Conservation (phyloP, 2,113 vertebrate species). For the Odobenus rosmarus region DNA sequence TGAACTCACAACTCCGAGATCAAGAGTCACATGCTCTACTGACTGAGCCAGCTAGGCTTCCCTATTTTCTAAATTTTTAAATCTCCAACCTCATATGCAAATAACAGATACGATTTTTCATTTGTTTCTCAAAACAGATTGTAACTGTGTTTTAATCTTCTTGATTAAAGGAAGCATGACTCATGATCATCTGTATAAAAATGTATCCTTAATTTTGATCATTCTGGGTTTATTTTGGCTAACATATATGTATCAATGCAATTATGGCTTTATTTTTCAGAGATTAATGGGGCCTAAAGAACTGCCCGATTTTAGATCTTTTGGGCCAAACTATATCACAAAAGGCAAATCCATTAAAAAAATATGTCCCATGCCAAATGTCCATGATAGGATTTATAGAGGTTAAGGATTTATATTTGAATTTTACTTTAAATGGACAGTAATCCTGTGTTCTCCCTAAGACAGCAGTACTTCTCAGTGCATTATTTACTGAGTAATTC, state of each 20-base stretch:
- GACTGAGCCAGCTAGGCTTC: neutral
- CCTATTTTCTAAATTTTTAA: neutral
- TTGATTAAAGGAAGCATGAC: neutral
- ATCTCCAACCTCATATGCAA: neutral
- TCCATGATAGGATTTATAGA: constrained; percentile 14
- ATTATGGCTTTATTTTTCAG: constrained; percentile 48
- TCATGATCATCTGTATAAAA: constrained; percentile 20
- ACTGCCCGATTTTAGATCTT: constrained; percentile 36
- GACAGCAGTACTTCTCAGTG: constrained; percentile 24
- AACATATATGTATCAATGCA: neutral
- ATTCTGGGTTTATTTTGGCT: constrained; percentile 24
- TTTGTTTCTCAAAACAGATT: constrained; percentile 52
- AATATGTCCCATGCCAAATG: neutral
- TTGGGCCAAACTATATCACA: neutral
- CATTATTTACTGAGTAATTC: constrained; percentile 19
- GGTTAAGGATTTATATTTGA: neutral
- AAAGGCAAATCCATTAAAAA: neutral
- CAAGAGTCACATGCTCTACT: neutral
- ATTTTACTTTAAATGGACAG: constrained; percentile 10
- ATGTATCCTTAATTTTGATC: constrained; percentile 45
- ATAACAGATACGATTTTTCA: constrained; percentile 2
- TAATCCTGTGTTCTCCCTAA: constrained; percentile 42
- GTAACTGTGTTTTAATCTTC: constrained; percentile 18
- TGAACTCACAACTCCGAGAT: neutral
- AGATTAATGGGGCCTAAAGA: neutral